phyloP scores from a whole-genome alignment of 2,888 invertebrate genomes.

The Seira musarum region DNA sequence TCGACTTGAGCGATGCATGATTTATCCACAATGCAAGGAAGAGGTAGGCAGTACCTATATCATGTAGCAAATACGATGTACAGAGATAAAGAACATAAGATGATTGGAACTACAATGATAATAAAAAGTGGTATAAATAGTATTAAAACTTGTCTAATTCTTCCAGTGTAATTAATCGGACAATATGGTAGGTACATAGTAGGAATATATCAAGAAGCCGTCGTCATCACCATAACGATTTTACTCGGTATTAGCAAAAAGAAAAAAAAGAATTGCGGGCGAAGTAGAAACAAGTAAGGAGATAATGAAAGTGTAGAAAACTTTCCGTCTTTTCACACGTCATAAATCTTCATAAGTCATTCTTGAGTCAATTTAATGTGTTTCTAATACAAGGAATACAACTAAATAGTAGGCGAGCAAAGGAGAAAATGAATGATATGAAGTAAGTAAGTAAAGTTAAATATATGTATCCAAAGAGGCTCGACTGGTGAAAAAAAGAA shows the following conservation, averaged over 20 bases:
- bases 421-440: background rate
- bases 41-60: too few relatives aligned
- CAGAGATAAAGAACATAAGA: background rate
- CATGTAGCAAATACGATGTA: too few relatives aligned
- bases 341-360: constrained; percentile 68
- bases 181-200: background rate
- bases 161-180: background rate
- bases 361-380: constrained; percentile 64
- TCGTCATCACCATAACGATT: background rate
- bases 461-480: background rate
- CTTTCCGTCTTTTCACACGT: constrained; percentile 68
- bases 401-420: background rate
- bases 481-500: background rate
- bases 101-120: background rate
- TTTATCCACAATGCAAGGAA: too few relatives aligned
- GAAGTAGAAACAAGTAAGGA: constrained; percentile 51
- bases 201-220: background rate
- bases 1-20: too few relatives aligned
- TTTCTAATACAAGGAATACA: constrained; percentile 61
- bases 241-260: constrained; percentile 7
- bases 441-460: background rate
- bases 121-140: background rate
- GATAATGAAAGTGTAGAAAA: constrained; percentile 62
- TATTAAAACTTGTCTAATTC: background rate
- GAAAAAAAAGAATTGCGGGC: constrained; percentile 14